A percentile compares a stretch with the other conserved stretches of the same genome.
Conservation (phyloP, 2,113 vertebrate species). For the Tychaedon coryphoeus region DNA sequence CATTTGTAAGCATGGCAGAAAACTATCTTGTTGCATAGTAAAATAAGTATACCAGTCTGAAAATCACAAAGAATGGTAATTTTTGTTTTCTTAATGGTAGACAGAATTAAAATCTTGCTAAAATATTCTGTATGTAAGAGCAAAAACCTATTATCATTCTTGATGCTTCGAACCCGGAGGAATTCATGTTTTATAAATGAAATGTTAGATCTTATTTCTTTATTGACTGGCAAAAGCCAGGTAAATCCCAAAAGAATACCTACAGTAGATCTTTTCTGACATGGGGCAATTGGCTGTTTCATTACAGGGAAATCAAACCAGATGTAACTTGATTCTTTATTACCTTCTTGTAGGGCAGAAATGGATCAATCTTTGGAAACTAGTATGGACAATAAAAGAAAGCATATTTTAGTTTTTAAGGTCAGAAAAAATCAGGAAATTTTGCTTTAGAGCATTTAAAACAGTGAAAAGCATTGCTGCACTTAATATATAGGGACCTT, state of each 20-base stretch:
- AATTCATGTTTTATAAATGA: conserved; percentile 66
- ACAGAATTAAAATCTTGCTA: neutral
- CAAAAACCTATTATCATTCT: conserved; percentile 15
- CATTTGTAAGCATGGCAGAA: neutral
- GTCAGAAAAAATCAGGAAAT: neutral
- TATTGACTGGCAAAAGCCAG: conserved; percentile 60
- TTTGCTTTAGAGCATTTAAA: neutral
- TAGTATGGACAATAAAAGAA: neutral
- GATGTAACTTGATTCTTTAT: conserved; percentile 48
- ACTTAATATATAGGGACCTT: neutral
- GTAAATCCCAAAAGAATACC: conserved; percentile 50
- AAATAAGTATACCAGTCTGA: neutral
- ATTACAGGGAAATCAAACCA: conserved; percentile 48
- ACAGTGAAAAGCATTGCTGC: neutral
- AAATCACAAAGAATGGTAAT: neutral
- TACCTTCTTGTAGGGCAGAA: conserved; percentile 13
- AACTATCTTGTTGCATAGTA: neutral
- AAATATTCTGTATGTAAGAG: conserved; percentile 6
- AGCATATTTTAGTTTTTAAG: neutral
- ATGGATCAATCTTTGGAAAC: conserved; percentile 16
- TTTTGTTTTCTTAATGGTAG: neutral
- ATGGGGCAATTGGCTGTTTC: conserved; percentile 56
- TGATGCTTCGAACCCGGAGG: conserved; percentile 28
- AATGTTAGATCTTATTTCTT: conserved; percentile 56
- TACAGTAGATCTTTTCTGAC: conserved; percentile 59